These are phyloP conservation scores for Hafferia zeledoni DNA, from an alignment of 2,797 vertebrate species.

Conservation along the genomic window DNA sequence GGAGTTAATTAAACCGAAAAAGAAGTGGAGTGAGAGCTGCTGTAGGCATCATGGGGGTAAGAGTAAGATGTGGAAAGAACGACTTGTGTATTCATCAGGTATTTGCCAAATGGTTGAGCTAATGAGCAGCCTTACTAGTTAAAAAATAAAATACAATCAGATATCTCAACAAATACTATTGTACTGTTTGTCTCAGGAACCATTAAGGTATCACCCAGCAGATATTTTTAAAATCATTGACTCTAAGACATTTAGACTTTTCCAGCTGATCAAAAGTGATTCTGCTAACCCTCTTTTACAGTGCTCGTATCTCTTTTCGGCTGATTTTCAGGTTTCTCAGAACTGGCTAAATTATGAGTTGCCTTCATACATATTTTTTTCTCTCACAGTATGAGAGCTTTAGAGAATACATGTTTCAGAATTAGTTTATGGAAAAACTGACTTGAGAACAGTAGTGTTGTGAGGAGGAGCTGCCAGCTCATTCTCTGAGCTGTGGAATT, in stretches of 20 bases:
- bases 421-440: not conserved
- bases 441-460: not conserved
- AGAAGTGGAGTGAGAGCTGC: not conserved
- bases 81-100: not conserved
- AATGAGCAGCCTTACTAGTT: not conserved
- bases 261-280: not conserved
- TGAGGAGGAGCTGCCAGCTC: not conserved
- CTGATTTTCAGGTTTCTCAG: not conserved
- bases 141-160: not conserved
- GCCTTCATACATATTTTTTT: not conserved
- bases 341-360: not conserved
- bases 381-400: not conserved
- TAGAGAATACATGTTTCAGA: not conserved
- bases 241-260: not conserved
- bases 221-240: not conserved
- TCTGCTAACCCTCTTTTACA: not conserved
- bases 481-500: not conserved
- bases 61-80: not conserved
- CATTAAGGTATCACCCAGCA: not conserved
- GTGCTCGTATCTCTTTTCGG: not conserved
- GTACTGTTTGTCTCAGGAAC: not conserved
- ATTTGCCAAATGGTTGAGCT: not conserved
- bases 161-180: not conserved
- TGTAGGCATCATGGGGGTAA: fast-evolving
- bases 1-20: not conserved